Conservation (phyloP, 1,140 invertebrate species). For the Plectrocnemia conspersa region DNA sequence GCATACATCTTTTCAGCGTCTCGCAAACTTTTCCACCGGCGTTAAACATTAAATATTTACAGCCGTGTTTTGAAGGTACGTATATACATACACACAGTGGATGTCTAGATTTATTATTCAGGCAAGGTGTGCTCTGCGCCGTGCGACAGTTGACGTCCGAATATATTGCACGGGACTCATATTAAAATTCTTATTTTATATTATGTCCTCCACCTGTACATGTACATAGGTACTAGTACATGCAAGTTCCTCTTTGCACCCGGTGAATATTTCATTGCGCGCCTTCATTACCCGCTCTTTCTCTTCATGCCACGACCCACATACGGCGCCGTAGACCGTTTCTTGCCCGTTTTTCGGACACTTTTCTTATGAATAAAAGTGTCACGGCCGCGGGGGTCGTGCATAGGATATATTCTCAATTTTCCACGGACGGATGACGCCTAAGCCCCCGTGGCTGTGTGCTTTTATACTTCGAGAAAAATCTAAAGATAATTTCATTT, state of each 20-base stretch:
- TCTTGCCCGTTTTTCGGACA: no score
- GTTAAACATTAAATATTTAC: neutral
- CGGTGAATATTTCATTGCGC: constrained; percentile 2
- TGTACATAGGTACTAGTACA: no score
- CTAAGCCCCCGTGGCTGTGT: no score
- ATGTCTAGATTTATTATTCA: constrained; percentile 10
- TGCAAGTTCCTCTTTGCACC: neutral
- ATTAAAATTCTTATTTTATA: constrained; percentile 15
- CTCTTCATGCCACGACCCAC: no score
- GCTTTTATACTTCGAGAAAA: no score
- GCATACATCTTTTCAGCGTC: neutral
- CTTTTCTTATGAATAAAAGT: no score
- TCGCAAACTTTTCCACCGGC: neutral
- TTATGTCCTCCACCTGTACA: constrained; percentile 1
- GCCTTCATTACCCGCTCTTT: constrained; percentile 2
- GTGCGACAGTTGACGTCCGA: constrained; percentile 13
- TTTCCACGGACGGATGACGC: no score
- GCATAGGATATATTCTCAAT: no score
- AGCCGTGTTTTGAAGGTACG: constrained; percentile 5
- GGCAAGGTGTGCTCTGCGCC: constrained; percentile 4
- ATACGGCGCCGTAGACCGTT: no score
- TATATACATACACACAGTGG: no score
- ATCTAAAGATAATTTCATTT: no score
- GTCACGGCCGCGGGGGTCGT: no score
- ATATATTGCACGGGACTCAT: constrained; percentile 12